Conservation (phyloP, 2,797 vertebrate species). For the Mus minutoides region DNA sequence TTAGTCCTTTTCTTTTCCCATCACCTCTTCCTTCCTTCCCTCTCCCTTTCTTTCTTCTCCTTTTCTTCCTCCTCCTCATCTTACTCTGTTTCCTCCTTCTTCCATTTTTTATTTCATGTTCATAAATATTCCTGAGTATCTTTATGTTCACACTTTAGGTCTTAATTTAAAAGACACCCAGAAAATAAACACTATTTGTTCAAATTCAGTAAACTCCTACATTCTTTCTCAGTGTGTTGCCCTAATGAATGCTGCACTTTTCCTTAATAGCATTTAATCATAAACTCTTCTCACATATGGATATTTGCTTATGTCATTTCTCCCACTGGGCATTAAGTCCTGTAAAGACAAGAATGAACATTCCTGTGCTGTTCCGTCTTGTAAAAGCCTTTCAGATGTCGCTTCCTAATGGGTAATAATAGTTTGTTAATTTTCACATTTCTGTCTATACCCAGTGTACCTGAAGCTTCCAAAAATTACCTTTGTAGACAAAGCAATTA, state of each 20-base stretch:
- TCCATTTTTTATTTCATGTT: background rate
- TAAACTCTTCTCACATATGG: background rate
- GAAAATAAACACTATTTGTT: background rate
- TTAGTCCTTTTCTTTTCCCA: background rate
- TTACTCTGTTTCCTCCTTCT: background rate
- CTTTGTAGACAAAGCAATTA: background rate
- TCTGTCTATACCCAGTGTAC: background rate
- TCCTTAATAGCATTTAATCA: background rate
- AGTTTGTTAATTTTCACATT: background rate
- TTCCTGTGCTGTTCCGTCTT: background rate
- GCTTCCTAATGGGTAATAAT: background rate
- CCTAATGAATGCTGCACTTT: background rate
- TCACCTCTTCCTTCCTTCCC: too few relatives aligned
- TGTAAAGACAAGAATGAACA: background rate
- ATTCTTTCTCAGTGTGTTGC: background rate
- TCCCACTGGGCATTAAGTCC: background rate
- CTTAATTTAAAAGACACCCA: background rate
- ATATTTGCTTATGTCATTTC: background rate
- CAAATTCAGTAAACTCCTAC: background rate
- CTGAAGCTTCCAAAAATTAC: background rate
- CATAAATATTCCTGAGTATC: background rate
- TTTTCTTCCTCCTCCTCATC: background rate
- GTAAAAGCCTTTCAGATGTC: background rate
- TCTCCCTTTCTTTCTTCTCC: background rate
- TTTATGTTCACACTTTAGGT: background rate